phyloP scores from a whole-genome alignment of 2,113 vertebrate species.

The Pardalotus punctatus region DNA sequence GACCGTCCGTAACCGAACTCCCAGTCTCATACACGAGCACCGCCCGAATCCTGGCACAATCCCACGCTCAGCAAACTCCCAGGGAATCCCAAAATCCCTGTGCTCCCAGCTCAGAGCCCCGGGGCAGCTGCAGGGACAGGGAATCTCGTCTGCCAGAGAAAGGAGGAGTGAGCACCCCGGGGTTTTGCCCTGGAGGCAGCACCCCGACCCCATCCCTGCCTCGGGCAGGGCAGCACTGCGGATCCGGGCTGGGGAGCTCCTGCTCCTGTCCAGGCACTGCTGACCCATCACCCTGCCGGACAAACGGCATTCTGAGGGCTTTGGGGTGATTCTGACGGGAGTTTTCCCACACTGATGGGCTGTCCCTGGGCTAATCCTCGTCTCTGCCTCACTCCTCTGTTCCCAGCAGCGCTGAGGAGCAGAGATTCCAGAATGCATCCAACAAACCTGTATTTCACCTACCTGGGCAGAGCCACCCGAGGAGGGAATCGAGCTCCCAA shows the following conservation, averaged over 20 bases:
- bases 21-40: no score
- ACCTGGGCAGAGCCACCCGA: accelerated
- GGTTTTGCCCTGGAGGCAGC: no score
- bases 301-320: accelerated
- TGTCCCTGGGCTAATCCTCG: neutral
- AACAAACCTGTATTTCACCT: neutral
- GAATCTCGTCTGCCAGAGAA: no score
- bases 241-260: neutral
- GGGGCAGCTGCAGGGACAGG: neutral
- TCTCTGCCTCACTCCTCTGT: neutral
- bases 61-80: neutral
- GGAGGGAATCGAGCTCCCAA: neutral
- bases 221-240: neutral
- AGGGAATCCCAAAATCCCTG: neutral
- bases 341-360: neutral
- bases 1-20: no score
- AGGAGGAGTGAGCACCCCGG: neutral
- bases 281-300: neutral
- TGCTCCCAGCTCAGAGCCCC: accelerated
- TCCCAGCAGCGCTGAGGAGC: neutral
- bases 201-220: neutral
- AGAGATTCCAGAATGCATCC: neutral
- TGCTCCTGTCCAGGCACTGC: neutral
- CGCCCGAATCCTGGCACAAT: accelerated
- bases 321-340: neutral